Base-by-base conservation (phyloP, 2,113 vertebrate species). In the Andinoacara biseriatus region DNA sequence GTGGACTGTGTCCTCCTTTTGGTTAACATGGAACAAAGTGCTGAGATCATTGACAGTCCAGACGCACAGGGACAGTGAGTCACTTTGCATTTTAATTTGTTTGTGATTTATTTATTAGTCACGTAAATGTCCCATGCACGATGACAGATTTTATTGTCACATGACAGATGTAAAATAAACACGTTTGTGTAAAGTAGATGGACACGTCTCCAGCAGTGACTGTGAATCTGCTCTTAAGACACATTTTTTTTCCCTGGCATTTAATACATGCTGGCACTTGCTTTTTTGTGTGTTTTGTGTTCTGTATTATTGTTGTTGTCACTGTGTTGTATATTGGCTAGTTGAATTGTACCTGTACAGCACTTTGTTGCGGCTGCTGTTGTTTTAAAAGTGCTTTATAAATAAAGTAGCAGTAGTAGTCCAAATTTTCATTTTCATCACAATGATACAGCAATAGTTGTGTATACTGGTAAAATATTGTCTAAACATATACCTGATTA, bases 61-160 rank as follows among this genome's bases (percentile, higher is more conserved):
- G 97, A 99, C 87, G 90, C 95, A 86, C 96, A 95, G 65, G 97
- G 97, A 93, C 97, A 97, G 98, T 99, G 91, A 97, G 97, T 98
- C 13, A 31, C 3, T 57, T 29, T 62, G 9, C 5, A 61, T n/a
- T 62, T 20, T 78, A 4, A 31, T 69, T 76, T 62, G 5, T 63
- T 31, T 26, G 18, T 15, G 0, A 1, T 67, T 49, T 20, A 49
- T 69, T 29, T 49, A 49, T 69, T 49, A 20, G 24, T 49, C 40
- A 49, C 24, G 1, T 49, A 52, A 69, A 46, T 14, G 4, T 14
- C 26, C 54, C 18, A 69, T 35, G 8, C 38, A 5, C 9, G 9
- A 61, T 43, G 18, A 2, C 35, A 14, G 7, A 57, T 35, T 56
- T 58, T 56, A 26, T 67, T 29, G 24, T 20, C 9, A 52, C 38